A percentile compares a stretch with the other conserved stretches of the same genome.
Evolutionary conservation across 2,888 invertebrate species (phyloP).

Genomic region (Drosophila barbarae): DNA sequence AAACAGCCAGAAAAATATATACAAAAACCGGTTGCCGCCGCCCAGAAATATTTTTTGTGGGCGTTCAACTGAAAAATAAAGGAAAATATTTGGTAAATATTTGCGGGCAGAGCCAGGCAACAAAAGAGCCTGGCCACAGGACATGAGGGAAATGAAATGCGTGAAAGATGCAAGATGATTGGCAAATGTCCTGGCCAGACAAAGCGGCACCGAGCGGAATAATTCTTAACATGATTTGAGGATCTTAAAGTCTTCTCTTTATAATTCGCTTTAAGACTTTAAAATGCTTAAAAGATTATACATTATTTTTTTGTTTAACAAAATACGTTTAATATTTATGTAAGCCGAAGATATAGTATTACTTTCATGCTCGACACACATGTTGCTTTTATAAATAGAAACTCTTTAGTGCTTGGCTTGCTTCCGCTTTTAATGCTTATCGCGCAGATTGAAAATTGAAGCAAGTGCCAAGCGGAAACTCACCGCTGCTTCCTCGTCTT

Average conservation of each 20-base stretch:
- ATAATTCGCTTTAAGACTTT: background rate
- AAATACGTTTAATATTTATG: background rate
- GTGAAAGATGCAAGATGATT: conserved; percentile 51
- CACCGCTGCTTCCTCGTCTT: conserved; percentile 24
- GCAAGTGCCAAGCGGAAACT: conserved; percentile 51
- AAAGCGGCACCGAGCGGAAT: conserved; percentile 38
- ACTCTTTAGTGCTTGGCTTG: conserved; percentile 36
- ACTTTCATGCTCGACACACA: conserved; percentile 17
- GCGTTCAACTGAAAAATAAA: conserved; percentile 56
- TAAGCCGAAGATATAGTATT: background rate
- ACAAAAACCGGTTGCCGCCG: conserved; percentile 30
- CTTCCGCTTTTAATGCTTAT: conserved; percentile 46
- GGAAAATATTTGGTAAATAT: conserved; percentile 75
- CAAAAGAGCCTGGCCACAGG: conserved; percentile 34
- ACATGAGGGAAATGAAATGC: conserved; percentile 35
- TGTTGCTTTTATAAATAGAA: conserved; percentile 35
- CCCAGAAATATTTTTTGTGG: conserved; percentile 31
- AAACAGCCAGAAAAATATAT: conserved; percentile 34
- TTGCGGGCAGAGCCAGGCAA: conserved; percentile 49
- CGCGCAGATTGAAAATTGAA: conserved; percentile 25
- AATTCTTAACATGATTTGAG: conserved; percentile 8
- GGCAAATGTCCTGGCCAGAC: conserved; percentile 40
- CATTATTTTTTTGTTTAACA: background rate
- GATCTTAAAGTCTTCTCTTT: background rate
- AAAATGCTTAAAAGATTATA: conserved; percentile 3